Base-by-base conservation (phyloP, 2,113 vertebrate species). In the Salvelinus alpinus region DNA sequence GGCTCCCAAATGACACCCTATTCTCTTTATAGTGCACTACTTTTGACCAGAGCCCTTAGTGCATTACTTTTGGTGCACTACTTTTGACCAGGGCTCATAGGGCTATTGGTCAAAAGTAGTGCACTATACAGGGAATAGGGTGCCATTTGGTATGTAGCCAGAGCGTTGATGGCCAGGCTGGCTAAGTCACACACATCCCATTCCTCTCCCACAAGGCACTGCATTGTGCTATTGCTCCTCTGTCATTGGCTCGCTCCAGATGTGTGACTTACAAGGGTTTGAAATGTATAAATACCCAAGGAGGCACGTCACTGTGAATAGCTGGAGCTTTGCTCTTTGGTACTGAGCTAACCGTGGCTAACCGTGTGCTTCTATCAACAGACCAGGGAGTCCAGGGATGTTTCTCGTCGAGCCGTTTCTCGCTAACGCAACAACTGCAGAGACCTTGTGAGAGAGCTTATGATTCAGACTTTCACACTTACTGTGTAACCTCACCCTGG, bases 381-480 rank as follows among this genome's bases (percentile, higher is more conserved):
- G 38, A 18, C 51, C 51, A 54, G 16, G 14, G 51, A 54, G 14
- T 16, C 16, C 1, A 18, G 51, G 14, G 51, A 78, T 84, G 78
- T 77, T 57, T 51, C 70, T 76, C 67, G 24, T 72, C 76, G 84
- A 77, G 82, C 71, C 74, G 80, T 83, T 88, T 84, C 84, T 88
- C 76, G 22, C 82, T 83, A 76, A 57, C 71, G 31, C 51, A 73
- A 89, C 90, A 90, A 89, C 86, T 88, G 84, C 79, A 73, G 80
- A 74, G 83, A 73, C 82, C 89, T 80, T 80, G 86, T 86, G 88
- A 86, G 80, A 79, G 81, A 82, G 78, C 85, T 87, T 82, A 86
- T 20, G 69, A 64, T 70, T 83, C 84, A 66, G 78, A 75, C 84
- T 84, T 88, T 88, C 83, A 87, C 88, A 85, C 87, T 87, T 24